phyloP scores from a whole-genome alignment of 2,888 invertebrate genomes.

The Petrolisthes manimaculis region DNA sequence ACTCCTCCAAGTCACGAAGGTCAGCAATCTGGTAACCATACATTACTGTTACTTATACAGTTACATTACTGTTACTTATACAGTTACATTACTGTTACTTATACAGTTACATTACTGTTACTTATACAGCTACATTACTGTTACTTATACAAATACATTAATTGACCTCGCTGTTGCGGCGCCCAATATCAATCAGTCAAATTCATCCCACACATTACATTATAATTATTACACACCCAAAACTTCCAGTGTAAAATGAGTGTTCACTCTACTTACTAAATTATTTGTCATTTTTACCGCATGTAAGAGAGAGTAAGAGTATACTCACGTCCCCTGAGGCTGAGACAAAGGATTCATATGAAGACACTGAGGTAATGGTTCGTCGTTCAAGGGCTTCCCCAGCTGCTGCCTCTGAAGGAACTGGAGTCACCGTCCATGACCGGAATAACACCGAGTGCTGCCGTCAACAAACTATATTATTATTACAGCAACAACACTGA shows the following conservation, averaged over 20 bases:
- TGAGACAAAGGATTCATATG: constrained; percentile 95
- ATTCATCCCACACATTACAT: no score
- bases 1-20: constrained; percentile 89
- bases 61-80: no score
- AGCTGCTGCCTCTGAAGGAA: constrained; percentile 42
- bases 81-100: no score
- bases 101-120: no score
- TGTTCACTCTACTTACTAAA: neutral
- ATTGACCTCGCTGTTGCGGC: no score
- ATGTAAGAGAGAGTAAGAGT: neutral
- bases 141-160: no score
- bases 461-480: neutral
- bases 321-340: constrained; percentile 81
- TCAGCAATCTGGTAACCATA: constrained; percentile 80
- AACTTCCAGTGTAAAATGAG: neutral
- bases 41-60: no score
- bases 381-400: constrained; percentile 38
- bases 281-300: no score
- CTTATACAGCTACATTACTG: no score
- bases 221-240: no score
- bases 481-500: no score
- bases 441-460: constrained; percentile 89
- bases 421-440: constrained; percentile 75
- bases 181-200: no score
- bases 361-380: constrained; percentile 77